Base-by-base conservation (phyloP, 1,140 invertebrate genomes). In the Stegodyphus mimosarum region DNA sequence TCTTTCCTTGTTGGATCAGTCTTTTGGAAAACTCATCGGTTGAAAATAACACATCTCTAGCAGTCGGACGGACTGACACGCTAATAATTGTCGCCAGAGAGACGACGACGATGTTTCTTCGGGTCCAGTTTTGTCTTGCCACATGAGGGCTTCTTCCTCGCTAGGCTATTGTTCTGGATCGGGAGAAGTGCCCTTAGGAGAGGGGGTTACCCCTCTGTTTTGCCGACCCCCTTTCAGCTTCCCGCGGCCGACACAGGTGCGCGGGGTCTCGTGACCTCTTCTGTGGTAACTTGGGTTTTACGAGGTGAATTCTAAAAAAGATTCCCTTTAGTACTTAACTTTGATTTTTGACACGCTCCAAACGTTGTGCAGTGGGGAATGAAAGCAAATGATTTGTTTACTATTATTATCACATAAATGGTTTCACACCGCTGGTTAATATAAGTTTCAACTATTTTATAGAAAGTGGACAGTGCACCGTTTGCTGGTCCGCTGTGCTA, bases 1-100 rank as follows among this genome's bases (percentile, higher is more conserved):
- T 50, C 69, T 80, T 80, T 80, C 78, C 78, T 80, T 49, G 78
- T 71, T 55, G 67, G 67, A 80, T 80, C 69, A 80, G 51, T 80
- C 70, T 55, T 17, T 63, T 17, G 33, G 17, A 52, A 49, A 67
- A 69, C 17, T 7, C 33, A 17, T 48, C 70, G 75, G 51, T 60
- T 60, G 55, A 9, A n/a, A 69, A 11, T 52, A 7, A 17, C 33
- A 13, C 6, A 72, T 50, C 15, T 49, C 17, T 53, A 72, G 33
- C 53, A 63, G 33, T 50, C 67, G 69, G 11, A 33, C 53, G 78
- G 51, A 48, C 69, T n/a, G 53, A 69, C 48, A 52, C 63, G 67
- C 18, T 76, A 13, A 63, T 80, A 80, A 80, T 80, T 80, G 78
- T 80, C 78, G 78, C 78, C 52, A 63, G 33, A 50, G 5, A 72